Evolutionary conservation across 2,113 vertebrate species (phyloP), one percentile per base, ranked within the genome.

Genomic region (Xyliphius kryptos): DNA sequence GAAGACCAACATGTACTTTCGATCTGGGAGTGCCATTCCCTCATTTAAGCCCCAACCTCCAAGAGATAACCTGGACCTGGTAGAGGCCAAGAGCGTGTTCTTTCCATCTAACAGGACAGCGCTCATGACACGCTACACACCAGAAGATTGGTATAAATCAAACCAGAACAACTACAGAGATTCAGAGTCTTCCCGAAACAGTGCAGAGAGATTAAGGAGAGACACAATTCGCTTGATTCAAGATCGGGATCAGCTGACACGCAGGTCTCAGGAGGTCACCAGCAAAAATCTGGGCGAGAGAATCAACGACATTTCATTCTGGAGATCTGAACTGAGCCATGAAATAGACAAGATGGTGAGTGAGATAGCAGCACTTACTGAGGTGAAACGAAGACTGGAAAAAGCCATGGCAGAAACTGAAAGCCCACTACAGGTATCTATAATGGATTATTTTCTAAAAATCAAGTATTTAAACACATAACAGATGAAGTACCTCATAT

Each of bases 271-370:
- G 65, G 84, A 76, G 10, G 84, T 77, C 47, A 90, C 81, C 50
- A 96, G 89, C 67, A 89, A 87, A 72, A 89, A 90, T 70, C 77
- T 97, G 44, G 91, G 91, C 0, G 84, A 91, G 74, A 85, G 93
- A 0, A 67, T 95, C 67, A 95, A 79, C 1, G 90, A 97, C 69
- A 91, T 93, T 2, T 75, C 79, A 7, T 99, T 95, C 78, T 98
- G 95, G 96, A 93, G 81, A 77, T 87, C 89, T 0, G 92, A 97
- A 83, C 88, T 98, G 56, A 82, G 65, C 71, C 86, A 87, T 41
- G 96, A 98, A 79, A 82, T 91, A 11, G 91, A 95, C 62, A 88
- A 86, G 77, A 90, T 97, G 86, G 89, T 92, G 36, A 89, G 81
- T 3, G 96, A 97, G 81, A 98, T 86, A 52, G 89, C 87, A 0